Evolutionary conservation across 2,888 invertebrate species (phyloP).

Genomic region (Halictus quadricinctus): DNA sequence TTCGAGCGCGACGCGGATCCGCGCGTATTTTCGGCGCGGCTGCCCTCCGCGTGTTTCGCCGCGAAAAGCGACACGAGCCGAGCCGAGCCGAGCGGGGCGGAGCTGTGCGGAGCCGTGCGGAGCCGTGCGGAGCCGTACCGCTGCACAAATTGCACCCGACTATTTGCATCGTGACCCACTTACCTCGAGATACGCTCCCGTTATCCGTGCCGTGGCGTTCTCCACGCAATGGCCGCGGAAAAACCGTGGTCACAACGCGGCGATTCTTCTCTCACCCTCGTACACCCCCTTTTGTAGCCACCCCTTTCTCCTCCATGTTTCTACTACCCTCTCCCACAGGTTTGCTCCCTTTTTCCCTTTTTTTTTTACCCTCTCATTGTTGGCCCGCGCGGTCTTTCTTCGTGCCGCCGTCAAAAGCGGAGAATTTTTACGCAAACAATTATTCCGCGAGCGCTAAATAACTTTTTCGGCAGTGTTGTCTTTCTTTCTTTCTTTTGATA

Average conservation of each 20-base stretch:
- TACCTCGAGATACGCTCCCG: conserved; percentile 62
- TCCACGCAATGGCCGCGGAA: conserved; percentile 39
- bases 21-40: conserved; percentile 62
- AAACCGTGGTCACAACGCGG: conserved; percentile 29
- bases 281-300: background rate
- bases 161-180: conserved; percentile 71
- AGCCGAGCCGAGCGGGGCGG: background rate
- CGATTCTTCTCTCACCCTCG: conserved; percentile 8
- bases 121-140: conserved; percentile 8
- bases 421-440: conserved; percentile 44
- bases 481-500: background rate
- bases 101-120: background rate
- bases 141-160: conserved; percentile 62
- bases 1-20: conserved; percentile 57
- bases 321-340: background rate
- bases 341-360: background rate
- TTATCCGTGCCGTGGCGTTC: conserved; percentile 51
- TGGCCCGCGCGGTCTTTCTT: background rate
- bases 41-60: conserved; percentile 35
- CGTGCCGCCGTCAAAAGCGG: background rate
- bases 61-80: conserved; percentile 45
- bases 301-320: background rate
- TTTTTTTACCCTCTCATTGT: background rate
- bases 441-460: conserved; percentile 41
- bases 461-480: conserved; percentile 36